phyloP scores from a whole-genome alignment of 2,888 invertebrate genomes.

The Dromius quadrimaculatus region DNA sequence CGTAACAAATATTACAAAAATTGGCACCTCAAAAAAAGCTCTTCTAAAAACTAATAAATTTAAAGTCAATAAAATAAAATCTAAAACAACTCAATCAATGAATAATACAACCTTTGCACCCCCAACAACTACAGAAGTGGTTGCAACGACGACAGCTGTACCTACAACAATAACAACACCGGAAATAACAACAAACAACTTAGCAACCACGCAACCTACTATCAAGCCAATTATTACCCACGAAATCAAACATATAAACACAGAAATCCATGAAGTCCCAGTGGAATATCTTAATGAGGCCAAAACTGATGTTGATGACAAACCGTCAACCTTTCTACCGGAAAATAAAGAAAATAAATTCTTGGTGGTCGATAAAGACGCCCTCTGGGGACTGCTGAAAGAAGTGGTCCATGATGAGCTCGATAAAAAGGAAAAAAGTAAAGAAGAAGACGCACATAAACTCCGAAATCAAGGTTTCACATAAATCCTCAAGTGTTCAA shows the following conservation, averaged over 20 bases:
- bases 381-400: conserved; percentile 73
- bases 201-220: conserved; percentile 14
- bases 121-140: not conserved
- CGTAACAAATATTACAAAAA: conserved; percentile 58
- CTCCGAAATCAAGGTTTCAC: conserved; percentile 43
- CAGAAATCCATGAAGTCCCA: conserved; percentile 58
- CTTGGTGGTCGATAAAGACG: conserved; percentile 72
- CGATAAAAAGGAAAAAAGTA: conserved; percentile 54
- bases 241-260: conserved; percentile 60
- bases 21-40: too few species aligned
- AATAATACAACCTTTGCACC: not conserved
- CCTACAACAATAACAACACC: conserved; percentile 27
- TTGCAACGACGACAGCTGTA: conserved; percentile 23
- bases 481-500: conserved; percentile 36
- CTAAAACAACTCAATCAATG: conserved; percentile 5
- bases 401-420: conserved; percentile 67
- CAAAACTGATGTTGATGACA: conserved; percentile 55
- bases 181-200: not conserved
- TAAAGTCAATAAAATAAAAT: conserved; percentile 62
- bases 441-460: conserved; percentile 33
- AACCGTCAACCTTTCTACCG: conserved; percentile 59
- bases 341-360: conserved; percentile 68
- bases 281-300: conserved; percentile 55
- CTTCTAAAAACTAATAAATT: conserved; percentile 60
- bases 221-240: conserved; percentile 25